Conservation (phyloP, 2,888 invertebrate species). For the Periphyllus acericola region DNA sequence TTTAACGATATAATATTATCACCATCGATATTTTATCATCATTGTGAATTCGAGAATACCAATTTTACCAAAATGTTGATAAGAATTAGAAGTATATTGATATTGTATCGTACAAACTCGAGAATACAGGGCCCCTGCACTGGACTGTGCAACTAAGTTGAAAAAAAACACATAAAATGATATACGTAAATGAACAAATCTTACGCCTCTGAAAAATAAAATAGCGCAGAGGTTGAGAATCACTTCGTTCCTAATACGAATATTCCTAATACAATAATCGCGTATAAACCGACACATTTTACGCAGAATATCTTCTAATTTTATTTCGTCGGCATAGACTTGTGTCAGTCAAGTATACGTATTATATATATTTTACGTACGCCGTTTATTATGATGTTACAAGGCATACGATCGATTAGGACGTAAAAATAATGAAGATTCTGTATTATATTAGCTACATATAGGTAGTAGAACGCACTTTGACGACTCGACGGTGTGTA, state of each 20-base stretch:
- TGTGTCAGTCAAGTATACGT: not conserved
- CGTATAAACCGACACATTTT: not conserved
- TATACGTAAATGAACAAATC: not conserved
- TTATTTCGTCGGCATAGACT: not conserved
- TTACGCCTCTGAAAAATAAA: not conserved
- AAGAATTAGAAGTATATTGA: no score
- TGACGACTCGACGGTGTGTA: not conserved
- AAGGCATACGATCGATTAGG: not conserved
- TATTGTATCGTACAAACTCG: no score
- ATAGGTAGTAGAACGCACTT: not conserved
- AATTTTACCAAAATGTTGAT: no score
- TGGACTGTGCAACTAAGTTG: no score
- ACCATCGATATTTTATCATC: no score
- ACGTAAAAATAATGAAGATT: not conserved
- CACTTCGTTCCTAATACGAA: not conserved
- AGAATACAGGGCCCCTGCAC: no score
- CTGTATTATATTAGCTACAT: not conserved
- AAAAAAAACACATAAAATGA: not conserved
- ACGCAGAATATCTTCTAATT: not conserved
- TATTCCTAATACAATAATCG: not conserved
- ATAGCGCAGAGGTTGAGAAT: not conserved
- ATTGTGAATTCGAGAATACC: no score
- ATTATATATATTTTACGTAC: no score
- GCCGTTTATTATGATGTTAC: not conserved
- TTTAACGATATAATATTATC: no score